Conservation (phyloP, 2,113 vertebrate species). For the Jaculus jaculus region DNA sequence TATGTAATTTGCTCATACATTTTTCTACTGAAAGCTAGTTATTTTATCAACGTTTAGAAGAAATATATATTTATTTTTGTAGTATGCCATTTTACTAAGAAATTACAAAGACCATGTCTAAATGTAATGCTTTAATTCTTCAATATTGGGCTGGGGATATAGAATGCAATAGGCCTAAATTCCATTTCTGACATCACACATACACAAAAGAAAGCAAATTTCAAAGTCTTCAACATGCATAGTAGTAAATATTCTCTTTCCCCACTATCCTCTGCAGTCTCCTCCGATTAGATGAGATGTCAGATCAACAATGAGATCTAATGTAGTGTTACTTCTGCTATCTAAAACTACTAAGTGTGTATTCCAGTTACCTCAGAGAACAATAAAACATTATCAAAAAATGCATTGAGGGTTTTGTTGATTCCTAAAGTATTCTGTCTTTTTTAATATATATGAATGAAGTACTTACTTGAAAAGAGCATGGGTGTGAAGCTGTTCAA, state of each 20-base stretch:
- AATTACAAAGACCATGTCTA: background rate
- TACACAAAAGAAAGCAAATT: background rate
- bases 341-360: background rate
- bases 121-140: background rate
- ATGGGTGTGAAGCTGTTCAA: rapidly evolving
- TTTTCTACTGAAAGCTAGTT: background rate
- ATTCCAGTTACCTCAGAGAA: conserved; percentile 13
- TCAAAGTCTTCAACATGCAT: background rate
- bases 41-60: background rate
- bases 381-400: conserved; percentile 11
- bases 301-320: background rate
- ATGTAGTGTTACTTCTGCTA: background rate
- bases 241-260: background rate
- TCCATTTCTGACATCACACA: background rate
- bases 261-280: background rate
- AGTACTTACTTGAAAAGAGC: background rate
- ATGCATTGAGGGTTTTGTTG: background rate
- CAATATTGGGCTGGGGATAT: background rate
- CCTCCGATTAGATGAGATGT: background rate
- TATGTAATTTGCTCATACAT: background rate
- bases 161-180: background rate
- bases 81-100: background rate
- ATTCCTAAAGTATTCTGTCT: conserved; percentile 4
- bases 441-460: background rate
- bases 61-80: background rate